Conservation (phyloP, 2,113 vertebrate genomes). For the Hippocampus abdominalis region DNA sequence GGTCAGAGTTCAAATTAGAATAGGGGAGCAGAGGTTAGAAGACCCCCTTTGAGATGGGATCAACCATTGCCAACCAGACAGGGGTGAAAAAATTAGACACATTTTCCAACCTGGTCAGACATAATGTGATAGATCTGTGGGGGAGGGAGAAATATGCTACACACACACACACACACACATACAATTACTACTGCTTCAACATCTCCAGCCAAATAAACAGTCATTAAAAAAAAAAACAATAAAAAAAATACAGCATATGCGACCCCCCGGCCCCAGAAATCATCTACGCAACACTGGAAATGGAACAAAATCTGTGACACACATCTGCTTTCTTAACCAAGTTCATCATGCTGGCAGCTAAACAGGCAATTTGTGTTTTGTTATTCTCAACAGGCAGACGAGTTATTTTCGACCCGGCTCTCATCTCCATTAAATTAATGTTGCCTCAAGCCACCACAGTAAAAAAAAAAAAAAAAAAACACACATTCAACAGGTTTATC, state of each 20-base stretch:
- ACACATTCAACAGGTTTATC: conserved; percentile 81
- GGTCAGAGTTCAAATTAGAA: conserved; percentile 70
- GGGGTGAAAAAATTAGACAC: conserved; percentile 54
- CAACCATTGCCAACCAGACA: conserved; percentile 65
- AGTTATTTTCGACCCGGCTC: conserved; percentile 81
- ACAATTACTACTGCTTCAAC: neutral
- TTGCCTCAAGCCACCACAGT: conserved; percentile 77
- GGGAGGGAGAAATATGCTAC: conserved; percentile 1
- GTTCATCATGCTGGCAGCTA: conserved; percentile 68
- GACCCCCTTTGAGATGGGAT: conserved; percentile 54
- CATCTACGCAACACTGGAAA: neutral
- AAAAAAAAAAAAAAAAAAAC: conserved; percentile 32
- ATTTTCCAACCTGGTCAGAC: conserved; percentile 41
- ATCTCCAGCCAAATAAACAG: neutral
- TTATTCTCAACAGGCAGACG: conserved; percentile 76
- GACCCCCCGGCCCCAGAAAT: too few species aligned
- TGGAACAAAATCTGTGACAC: neutral
- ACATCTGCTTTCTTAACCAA: conserved; percentile 6
- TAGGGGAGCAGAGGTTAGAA: conserved; percentile 15
- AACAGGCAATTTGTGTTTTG: conserved; percentile 75
- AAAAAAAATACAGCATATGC: neutral
- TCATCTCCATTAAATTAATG: conserved; percentile 83
- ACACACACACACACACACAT: neutral
- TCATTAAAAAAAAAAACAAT: neutral
- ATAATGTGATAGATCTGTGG: conserved; percentile 20